A percentile compares a stretch with the other conserved stretches of the same genome.
These are phyloP conservation scores for Carlito syrichta DNA, from an alignment of 2,113 vertebrate species.

Conservation along the genomic window DNA sequence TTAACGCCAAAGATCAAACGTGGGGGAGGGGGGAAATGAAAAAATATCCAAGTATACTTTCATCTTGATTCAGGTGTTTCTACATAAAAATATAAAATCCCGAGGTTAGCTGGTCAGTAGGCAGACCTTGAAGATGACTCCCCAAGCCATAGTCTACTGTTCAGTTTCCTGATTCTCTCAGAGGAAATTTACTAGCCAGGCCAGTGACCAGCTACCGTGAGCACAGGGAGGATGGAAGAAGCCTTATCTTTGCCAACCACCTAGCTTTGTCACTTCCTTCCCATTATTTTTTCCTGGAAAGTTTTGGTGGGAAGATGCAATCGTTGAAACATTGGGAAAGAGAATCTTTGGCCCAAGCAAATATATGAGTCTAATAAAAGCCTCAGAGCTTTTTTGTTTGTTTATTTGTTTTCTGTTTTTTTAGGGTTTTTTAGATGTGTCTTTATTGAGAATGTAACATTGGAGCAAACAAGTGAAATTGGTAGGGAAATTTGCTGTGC, in stretches of 20 bases:
- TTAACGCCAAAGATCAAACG: not conserved
- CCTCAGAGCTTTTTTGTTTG: too few relatives aligned
- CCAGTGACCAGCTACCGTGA: not conserved
- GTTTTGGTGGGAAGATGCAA: not conserved
- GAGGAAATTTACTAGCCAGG: not conserved
- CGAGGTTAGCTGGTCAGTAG: not conserved
- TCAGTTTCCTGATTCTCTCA: not conserved
- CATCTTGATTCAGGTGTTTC: not conserved
- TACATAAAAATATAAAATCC: not conserved
- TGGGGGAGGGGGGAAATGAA: too few relatives aligned
- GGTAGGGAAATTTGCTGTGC: too few relatives aligned
- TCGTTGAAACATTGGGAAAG: not conserved
- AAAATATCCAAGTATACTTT: not conserved
- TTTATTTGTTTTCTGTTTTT: too few relatives aligned
- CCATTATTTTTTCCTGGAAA: not conserved
- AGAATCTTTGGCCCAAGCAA: not conserved
- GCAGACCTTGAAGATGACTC: not conserved
- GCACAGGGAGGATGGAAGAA: not conserved
- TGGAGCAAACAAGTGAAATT: too few relatives aligned
- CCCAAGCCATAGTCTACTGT: not conserved
- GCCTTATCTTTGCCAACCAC: not conserved
- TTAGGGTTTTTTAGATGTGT: too few relatives aligned
- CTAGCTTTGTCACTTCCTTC: not conserved
- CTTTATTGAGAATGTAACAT: too few relatives aligned
- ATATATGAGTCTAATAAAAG: not conserved